phyloP scores from a whole-genome alignment of 2,113 vertebrate species.

The Phaethornis superciliosus region DNA sequence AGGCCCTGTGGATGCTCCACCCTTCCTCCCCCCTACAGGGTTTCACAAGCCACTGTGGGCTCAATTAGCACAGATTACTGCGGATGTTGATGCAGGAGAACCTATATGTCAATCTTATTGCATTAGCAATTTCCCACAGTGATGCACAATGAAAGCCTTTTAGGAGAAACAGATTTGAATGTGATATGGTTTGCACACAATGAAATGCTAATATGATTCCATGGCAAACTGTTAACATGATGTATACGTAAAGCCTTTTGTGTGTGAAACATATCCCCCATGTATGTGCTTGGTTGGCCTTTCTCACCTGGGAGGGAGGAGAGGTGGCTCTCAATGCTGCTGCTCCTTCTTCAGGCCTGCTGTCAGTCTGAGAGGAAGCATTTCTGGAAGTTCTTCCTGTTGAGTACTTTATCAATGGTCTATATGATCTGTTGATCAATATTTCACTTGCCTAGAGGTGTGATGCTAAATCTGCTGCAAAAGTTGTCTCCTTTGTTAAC shows the following conservation, averaged over 20 bases:
- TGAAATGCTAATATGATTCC: slow-evolving; percentile 52
- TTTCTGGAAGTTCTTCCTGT: background rate
- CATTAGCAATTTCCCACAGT: slow-evolving; percentile 69
- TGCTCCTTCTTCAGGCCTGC: background rate
- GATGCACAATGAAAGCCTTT: slow-evolving; percentile 66
- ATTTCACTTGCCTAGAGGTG: background rate
- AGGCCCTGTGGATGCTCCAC: background rate
- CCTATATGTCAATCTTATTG: slow-evolving; percentile 60
- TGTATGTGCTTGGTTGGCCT: background rate
- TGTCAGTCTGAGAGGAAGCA: background rate
- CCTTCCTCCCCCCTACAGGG: background rate
- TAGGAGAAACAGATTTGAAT: slow-evolving; percentile 61
- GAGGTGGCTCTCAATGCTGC: background rate
- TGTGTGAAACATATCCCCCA: background rate
- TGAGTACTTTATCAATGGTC: background rate
- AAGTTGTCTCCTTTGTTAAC: background rate
- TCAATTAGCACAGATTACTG: slow-evolving; percentile 43
- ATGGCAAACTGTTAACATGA: slow-evolving; percentile 26
- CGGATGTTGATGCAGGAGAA: slow-evolving; percentile 37
- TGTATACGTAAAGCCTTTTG: background rate
- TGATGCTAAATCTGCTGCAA: background rate
- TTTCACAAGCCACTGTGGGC: background rate
- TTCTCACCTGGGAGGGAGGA: background rate
- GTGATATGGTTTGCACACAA: slow-evolving; percentile 26
- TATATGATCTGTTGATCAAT: background rate